Percentiles rank a stretch among this genome's conserved stretches.
Evolutionary conservation across 2,797 vertebrate species (phyloP).

Genomic region (Hippocampus kuda): DNA sequence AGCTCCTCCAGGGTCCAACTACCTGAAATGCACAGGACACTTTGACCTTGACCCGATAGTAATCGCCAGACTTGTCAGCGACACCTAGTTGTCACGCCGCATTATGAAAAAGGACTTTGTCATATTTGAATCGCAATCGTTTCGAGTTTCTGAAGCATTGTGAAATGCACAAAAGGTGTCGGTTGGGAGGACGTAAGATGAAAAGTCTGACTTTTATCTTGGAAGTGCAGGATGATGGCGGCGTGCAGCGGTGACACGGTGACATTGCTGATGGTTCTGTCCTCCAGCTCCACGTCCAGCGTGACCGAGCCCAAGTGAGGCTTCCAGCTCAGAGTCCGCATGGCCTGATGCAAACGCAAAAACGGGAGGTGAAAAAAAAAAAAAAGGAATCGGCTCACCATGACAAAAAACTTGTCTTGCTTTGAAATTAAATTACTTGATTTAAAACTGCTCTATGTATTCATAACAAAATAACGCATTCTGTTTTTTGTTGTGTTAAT

Average conservation of each 20-base stretch:
- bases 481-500: too few species aligned
- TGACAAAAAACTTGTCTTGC: background rate
- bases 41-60: too few species aligned
- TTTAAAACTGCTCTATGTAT: too few species aligned
- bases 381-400: background rate
- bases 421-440: background rate
- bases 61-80: background rate
- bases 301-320: constrained; percentile 88
- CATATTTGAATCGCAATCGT: background rate
- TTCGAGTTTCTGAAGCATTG: too few species aligned
- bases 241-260: constrained; percentile 89
- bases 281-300: constrained; percentile 88
- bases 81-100: background rate
- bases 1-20: constrained; percentile 84
- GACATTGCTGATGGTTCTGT: constrained; percentile 80
- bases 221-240: constrained; percentile 90
- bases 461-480: too few species aligned
- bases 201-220: constrained; percentile 76
- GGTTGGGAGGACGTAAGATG: too few species aligned
- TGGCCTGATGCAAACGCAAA: constrained; percentile 68
- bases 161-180: too few species aligned
- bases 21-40: constrained; percentile 50
- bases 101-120: background rate
- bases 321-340: constrained; percentile 97
- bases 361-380: background rate